phyloP scores from a whole-genome alignment of 1,140 invertebrate genomes.

The Pararge aegeria region DNA sequence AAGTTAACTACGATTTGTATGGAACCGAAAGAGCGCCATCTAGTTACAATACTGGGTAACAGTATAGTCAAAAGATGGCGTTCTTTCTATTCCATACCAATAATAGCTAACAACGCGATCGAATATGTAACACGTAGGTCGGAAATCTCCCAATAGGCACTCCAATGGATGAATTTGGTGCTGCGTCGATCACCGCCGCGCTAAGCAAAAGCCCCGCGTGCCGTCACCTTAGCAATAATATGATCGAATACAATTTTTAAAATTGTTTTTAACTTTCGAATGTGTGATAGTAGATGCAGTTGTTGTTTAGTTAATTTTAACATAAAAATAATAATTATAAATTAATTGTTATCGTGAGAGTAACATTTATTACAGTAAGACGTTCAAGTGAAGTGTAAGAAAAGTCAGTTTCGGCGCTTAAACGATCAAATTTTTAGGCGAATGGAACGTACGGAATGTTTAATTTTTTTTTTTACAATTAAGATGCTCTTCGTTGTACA shows the following conservation, averaged over 20 bases:
- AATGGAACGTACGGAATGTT: conserved; percentile 36
- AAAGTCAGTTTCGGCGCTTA: conserved; percentile 55
- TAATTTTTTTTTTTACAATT: conserved; percentile 54
- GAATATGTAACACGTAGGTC: no score
- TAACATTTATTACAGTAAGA: conserved; percentile 73
- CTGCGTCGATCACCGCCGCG: conserved; percentile 26
- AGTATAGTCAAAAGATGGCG: not conserved
- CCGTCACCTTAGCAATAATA: conserved; percentile 77
- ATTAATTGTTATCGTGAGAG: conserved; percentile 76
- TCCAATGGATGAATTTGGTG: not conserved
- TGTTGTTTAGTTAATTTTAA: conserved; percentile 81
- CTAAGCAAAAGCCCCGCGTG: conserved; percentile 56
- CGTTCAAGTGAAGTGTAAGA: conserved; percentile 55
- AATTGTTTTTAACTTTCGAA: conserved; percentile 80
- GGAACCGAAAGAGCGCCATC: no score
- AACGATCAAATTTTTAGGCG: conserved; percentile 53
- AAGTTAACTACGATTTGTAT: no score
- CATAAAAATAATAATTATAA: conserved; percentile 65
- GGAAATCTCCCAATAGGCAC: no score
- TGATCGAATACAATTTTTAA: conserved; percentile 77
- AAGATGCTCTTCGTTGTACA: conserved; percentile 73
- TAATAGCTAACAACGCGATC: no score
- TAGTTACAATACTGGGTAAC: no score
- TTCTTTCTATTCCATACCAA: no score
- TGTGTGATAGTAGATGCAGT: conserved; percentile 81